Evolutionary conservation across 2,888 invertebrate species (phyloP).

Genomic region (Drosophila melanosoma): DNA sequence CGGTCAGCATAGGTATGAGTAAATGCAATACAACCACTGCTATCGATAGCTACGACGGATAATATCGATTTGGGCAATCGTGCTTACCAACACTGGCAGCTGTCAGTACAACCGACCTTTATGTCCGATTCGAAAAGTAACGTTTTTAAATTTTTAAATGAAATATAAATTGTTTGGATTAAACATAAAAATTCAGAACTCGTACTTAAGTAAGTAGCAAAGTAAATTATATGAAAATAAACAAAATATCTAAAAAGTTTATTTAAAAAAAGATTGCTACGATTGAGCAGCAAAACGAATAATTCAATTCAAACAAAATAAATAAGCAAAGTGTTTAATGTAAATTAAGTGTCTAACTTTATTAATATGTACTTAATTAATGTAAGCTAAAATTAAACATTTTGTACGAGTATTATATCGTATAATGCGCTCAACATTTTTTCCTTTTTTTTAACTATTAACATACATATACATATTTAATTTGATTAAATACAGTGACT

Average conservation of each 20-base stretch:
- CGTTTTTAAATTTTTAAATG: not conserved
- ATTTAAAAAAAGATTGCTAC: not conserved
- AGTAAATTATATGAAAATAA: not conserved
- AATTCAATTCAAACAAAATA: not conserved
- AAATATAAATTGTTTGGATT: not conserved
- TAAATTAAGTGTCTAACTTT: constrained; percentile 51
- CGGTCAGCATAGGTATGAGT: constrained; percentile 22
- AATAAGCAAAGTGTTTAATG: not conserved
- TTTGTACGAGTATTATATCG: constrained; percentile 62
- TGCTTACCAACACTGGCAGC: constrained; percentile 16
- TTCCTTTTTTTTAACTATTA: constrained; percentile 43
- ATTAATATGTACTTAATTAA: constrained; percentile 52
- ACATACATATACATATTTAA: constrained; percentile 69
- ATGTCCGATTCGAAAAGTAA: not conserved
- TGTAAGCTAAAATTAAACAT: constrained; percentile 56
- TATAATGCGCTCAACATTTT: constrained; percentile 55
- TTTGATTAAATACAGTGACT: constrained; percentile 80
- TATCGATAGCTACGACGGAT: constrained; percentile 23
- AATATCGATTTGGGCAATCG: constrained; percentile 20
- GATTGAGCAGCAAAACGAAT: not conserved
- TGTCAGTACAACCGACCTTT: not conserved
- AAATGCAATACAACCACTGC: not conserved
- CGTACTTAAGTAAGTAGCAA: not conserved
- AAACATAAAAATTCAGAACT: not conserved
- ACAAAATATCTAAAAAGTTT: not conserved